Evolutionary conservation across 2,888 invertebrate species (phyloP), one percentile per base, ranked within the genome.

Genomic region (Hypolimnas misippus): DNA sequence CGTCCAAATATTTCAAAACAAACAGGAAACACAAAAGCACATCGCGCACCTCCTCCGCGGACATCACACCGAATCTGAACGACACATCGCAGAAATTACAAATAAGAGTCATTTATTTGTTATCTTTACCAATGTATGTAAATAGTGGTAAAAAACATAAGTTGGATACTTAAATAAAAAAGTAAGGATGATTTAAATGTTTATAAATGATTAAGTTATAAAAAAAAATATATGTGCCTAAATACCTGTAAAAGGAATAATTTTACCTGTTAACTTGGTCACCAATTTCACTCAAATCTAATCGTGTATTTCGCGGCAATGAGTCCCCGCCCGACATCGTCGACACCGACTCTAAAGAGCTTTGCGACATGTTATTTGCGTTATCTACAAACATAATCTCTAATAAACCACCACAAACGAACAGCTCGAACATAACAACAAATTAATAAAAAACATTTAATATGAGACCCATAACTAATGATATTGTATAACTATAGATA

Each of bases 1-100:
- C 97, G 46, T 97, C 96, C 71, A 98, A 87, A 87, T 98, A 96
- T 84, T 98, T 98, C 65, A 98, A 93, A 59, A 98, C 95, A 86
- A 97, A 98, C 66, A 99, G 93, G 90, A 98, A 97, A 82, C 97
- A 97, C 61, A 98, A 90, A 57, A 98, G 93, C 68, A 98, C 93
- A 85, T 98, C 98, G 78, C 96, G 96, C 66, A 97, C 96, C 91
- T 98, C 98, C 42, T 94, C 93, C 0, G 95, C 89, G 44, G 92
- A 92, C 88, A 92, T 86, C 76, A 92, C 92, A 78, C 92, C 92
- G 71, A 92, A 92, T 82, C 92, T 92, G 70, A 65, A 75, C 72
- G 72, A 51, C 73, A 55, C 63, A 25, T 19, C 12, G n/a, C n/a
- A n/a, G n/a, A n/a, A n/a, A n/a, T n/a, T n/a, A n/a, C n/a, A n/a